phyloP scores from a whole-genome alignment of 1,140 invertebrate species.

The Ceratina australensis region DNA sequence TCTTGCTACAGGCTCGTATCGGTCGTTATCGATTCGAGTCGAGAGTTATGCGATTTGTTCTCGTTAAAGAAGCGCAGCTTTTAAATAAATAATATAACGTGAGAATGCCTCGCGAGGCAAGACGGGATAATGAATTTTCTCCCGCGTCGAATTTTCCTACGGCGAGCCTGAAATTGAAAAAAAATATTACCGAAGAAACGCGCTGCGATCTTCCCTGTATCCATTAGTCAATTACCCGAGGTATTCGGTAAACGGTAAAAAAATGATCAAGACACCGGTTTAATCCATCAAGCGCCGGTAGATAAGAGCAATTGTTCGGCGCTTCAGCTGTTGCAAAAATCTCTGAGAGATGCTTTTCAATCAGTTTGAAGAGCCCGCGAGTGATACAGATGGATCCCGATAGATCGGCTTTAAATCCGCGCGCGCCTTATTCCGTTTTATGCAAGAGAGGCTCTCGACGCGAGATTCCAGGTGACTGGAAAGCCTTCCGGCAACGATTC shows the following conservation, averaged over 20 bases:
- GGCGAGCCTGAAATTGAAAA: neutral
- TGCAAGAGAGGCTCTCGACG: slow-evolving; percentile 9
- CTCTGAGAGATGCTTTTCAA: slow-evolving; percentile 4
- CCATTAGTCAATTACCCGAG: too few species aligned
- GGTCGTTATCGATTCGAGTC: too few species aligned
- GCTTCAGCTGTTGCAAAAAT: neutral
- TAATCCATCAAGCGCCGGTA: too few species aligned
- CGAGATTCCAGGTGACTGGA: slow-evolving; percentile 7
- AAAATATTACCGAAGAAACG: neutral
- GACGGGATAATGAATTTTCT: neutral
- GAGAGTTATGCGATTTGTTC: too few species aligned
- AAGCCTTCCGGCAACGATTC: slow-evolving; percentile 25
- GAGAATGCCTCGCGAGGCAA: neutral
- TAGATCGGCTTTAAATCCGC: slow-evolving; percentile 37
- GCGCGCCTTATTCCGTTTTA: slow-evolving; percentile 10
- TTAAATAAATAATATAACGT: too few species aligned
- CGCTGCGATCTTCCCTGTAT: neutral
- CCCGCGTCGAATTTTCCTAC: neutral
- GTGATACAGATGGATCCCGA: neutral
- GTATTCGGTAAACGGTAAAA: too few species aligned
- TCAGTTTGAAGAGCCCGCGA: neutral
- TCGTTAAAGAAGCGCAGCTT: too few species aligned
- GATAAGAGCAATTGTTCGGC: neutral
- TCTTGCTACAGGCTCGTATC: too few species aligned
- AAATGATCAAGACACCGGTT: too few species aligned